Conservation (phyloP, 1,140 invertebrate genomes). For the Oryctes rhinoceros region DNA sequence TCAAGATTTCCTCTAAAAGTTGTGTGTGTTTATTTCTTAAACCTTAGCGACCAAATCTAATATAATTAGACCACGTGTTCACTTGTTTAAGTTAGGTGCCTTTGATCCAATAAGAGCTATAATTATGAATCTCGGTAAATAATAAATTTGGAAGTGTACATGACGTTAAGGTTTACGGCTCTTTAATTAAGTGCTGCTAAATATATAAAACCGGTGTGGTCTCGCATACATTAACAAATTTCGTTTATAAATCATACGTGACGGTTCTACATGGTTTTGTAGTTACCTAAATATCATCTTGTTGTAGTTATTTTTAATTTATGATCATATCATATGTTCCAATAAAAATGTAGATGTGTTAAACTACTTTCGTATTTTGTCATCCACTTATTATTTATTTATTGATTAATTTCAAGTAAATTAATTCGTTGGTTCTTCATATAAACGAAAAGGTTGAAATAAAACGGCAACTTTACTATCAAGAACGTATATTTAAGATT, state of each 20-base stretch:
- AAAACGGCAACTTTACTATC: conserved; percentile 15
- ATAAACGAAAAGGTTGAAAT: no score
- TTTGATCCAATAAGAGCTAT: not conserved
- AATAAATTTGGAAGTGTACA: not conserved
- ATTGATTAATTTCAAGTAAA: no score
- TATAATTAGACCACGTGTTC: not conserved
- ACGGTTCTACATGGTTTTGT: not conserved
- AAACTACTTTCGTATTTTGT: no score
- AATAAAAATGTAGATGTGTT: no score
- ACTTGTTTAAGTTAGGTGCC: not conserved
- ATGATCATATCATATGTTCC: no score
- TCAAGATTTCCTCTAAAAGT: no score
- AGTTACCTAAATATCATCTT: no score
- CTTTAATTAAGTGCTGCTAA: conserved; percentile 15
- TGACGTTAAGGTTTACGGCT: not conserved
- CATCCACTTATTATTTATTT: no score
- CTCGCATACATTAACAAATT: conserved; percentile 13
- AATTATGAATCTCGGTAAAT: not conserved
- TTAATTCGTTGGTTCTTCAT: no score
- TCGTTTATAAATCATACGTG: not conserved
- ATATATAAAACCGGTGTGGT: conserved; percentile 9
- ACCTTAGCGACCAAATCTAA: not conserved
- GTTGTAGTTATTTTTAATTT: no score
- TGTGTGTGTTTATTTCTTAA: not conserved
- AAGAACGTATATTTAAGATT: conserved; percentile 38